Base-by-base conservation (phyloP, 2,113 vertebrate species). In the Melospiza melodia region DNA sequence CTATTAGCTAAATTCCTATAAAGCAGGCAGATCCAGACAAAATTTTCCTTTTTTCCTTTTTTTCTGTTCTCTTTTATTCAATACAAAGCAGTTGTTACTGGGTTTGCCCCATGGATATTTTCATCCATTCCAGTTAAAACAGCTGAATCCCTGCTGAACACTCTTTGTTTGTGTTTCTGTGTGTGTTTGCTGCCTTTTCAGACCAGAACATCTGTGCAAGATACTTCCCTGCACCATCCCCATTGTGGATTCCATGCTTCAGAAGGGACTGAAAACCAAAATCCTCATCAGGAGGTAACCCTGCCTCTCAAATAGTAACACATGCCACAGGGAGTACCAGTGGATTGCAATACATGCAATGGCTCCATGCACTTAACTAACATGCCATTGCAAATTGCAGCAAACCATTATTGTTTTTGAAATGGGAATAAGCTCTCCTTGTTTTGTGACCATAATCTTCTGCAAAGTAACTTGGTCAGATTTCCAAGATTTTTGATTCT, bases 231-330 rank as follows among this genome's bases (percentile, higher is more conserved):
- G 87, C 37, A 46, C 87, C 67, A 33, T 46, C 75, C 93, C 84
- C 61, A 67, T 3, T 7, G 81, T 67, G 46, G 73, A 33, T 51
- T 79, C 80, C 8, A 30, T 15, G 35, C 12, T 62, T 62, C 63
- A 69, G 75, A 84, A 94, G 23, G 66, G 79, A 93, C 5, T 83
- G 89, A 94, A 95, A 97, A 96, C 74, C 84, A 92, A 94, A 94
- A 92, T 72, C n/a, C 87, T 93, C 58, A 54, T 62, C 52, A 91
- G 93, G 79, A 82, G 35, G 25, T 90, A 94, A 94, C 74, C 69
- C 61, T 89, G 81, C 69, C 92, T 89, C 77, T 96, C 87, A 93
- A 94, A 91, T 9, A 41, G 48, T 19, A 90, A 39, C 39, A 81
- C 35, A 49, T 39, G 75, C 37, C 71, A 65, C 54, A 90, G 65